Base-by-base conservation (phyloP, 37 sponge, comb jelly and placozoan species). In the Aplysina aerophoba region DNA sequence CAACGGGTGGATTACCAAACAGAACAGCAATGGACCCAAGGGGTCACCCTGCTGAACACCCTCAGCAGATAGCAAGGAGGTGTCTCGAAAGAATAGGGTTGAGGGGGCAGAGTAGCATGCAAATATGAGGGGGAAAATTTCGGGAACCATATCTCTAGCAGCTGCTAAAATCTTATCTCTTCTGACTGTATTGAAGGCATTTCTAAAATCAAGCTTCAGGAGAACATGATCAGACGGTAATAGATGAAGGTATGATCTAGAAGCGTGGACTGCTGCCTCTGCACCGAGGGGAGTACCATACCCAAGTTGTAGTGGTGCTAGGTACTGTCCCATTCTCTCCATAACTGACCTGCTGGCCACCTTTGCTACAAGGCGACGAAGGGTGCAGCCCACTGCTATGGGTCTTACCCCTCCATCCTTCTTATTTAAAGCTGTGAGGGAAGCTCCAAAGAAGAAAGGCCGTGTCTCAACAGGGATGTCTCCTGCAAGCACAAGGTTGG, bases 371-470 rank as follows among this genome's bases (percentile, higher is more conserved):
- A 89, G 73, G 4, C 81, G 59, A 0, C 85, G 80, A 16, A 89
- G 61, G 58, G 85, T 80, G 22, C 79, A 27, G 11, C 85, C 89
- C 40, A 89, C 83, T 36, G 89, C 89, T 40, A 89, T 89, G 30
- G 85, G 82, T 20, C 85, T 66, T 15, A 89, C 34, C 33, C 85
- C 85, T 20, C 85, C 85, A 81, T 81, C 81, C 55, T 84, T 80
- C 58, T 80, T 89, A 19, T 28, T n/a, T 8, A 85, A 63, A 13
- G 89, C 85, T 13, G 65, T 64, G n/a, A 89, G 33, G 58, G 40
- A 55, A 28, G 89, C 85, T 59, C 89, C 89, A 69, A 84, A 85
- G 16, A 89, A 68, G 73, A 80, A 58, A 40, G 80, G 85, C 24
- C 85, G 50, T 21, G 85, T 50, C 3, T 68, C 17, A 24, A 36